Conservation (phyloP, 2,797 vertebrate species). For the Neopelma chrysocephalum region DNA sequence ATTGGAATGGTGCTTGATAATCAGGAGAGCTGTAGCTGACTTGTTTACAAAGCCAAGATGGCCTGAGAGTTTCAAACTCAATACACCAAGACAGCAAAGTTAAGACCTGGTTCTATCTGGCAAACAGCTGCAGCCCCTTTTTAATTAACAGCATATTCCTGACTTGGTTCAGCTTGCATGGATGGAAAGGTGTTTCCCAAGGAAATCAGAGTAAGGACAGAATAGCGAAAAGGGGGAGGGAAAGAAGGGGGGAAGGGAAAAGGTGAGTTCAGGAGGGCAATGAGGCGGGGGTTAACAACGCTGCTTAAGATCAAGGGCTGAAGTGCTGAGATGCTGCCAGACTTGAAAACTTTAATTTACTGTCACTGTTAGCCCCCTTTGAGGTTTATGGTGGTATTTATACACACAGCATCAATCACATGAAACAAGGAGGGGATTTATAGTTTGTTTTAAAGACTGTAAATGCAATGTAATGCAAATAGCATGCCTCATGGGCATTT, state of each 20-base stretch:
- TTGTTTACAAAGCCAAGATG: constrained; percentile 32
- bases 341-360: constrained; percentile 87
- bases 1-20: background rate
- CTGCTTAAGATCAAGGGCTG: constrained; percentile 83
- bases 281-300: constrained; percentile 76
- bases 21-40: constrained; percentile 17
- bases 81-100: background rate
- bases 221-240: constrained; percentile 3
- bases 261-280: constrained; percentile 79
- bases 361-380: constrained; percentile 85
- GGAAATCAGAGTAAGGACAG: constrained; percentile 66
- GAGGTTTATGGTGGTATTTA: constrained; percentile 88
- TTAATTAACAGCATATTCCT: constrained; percentile 73
- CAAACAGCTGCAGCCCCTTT: constrained; percentile 31
- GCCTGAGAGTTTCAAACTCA: constrained; percentile 11
- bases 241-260: background rate
- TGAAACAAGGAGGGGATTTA: constrained; percentile 87
- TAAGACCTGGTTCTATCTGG: constrained; percentile 19
- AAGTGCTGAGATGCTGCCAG: constrained; percentile 81
- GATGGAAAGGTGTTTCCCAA: constrained; percentile 75
- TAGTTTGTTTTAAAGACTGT: constrained; percentile 89
- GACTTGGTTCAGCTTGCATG: constrained; percentile 29
- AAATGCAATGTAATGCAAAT: constrained; percentile 89
- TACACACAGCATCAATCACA: constrained; percentile 87
- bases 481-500: constrained; percentile 87